Percentiles rank a stretch among this genome's conserved stretches.
phyloP scores from a whole-genome alignment of 1,140 invertebrate species.

The Sminthurinus signatus region DNA sequence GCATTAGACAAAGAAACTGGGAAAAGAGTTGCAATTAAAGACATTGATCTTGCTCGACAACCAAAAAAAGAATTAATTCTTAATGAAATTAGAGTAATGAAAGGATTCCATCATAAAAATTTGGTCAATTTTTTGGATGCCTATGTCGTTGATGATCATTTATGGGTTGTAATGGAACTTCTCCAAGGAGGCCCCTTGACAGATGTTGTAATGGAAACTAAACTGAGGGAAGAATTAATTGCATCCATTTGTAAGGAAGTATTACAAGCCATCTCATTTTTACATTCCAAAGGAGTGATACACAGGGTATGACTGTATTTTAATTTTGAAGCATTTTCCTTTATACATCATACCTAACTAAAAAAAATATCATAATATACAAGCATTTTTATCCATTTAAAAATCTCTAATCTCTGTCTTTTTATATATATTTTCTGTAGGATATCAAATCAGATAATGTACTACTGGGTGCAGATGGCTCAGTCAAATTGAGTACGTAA shows the following conservation, averaged over 20 bases:
- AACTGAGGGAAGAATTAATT: conserved; percentile 95
- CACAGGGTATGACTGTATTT: conserved; percentile 81
- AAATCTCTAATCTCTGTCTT: too few relatives aligned
- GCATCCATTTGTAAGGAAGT: conserved; percentile 89
- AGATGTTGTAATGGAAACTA: conserved; percentile 93
- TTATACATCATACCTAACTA: too few relatives aligned
- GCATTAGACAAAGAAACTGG: conserved; percentile 71
- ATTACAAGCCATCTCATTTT: conserved; percentile 81
- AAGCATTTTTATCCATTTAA: too few relatives aligned
- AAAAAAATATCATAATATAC: too few relatives aligned
- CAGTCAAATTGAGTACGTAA: conserved; percentile 95
- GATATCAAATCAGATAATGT: conserved; percentile 97
- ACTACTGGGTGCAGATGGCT: conserved; percentile 89
- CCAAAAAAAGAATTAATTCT: conserved; percentile 77
- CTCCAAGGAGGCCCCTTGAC: conserved; percentile 91
- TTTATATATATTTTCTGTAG: too few relatives aligned
- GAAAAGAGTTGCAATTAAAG: conserved; percentile 85
- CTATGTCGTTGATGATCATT: conserved; percentile 78
- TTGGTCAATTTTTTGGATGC: conserved; percentile 93
- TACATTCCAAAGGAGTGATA: conserved; percentile 78
- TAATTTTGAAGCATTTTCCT: too few relatives aligned
- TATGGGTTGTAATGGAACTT: conserved; percentile 83
- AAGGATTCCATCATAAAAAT: conserved; percentile 90
- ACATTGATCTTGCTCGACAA: conserved; percentile 58
- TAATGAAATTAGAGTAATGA: conserved; percentile 88